Evolutionary conservation across 2,113 vertebrate genomes (phyloP).

Genomic region (Neolamprologus hecqui): DNA sequence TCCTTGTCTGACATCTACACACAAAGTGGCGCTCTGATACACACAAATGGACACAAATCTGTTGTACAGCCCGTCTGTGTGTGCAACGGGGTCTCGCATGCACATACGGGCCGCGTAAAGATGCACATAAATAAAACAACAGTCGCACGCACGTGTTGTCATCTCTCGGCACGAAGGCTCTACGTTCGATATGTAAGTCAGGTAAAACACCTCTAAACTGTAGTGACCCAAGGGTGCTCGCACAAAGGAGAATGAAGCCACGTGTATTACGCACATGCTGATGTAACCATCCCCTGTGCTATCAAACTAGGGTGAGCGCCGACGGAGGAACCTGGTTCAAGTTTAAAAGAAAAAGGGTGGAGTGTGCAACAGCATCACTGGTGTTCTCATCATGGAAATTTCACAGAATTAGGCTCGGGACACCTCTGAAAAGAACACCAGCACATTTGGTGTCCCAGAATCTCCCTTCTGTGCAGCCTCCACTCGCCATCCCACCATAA

Average conservation of each 20-base stretch:
- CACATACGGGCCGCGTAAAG: neutral
- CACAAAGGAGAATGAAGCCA: neutral
- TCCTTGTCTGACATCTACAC: conserved; percentile 45
- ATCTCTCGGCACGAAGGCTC: neutral
- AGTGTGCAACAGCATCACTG: neutral
- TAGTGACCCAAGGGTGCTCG: neutral
- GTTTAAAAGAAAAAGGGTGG: neutral
- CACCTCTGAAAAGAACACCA: neutral
- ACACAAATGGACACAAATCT: conserved; percentile 15
- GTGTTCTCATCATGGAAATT: neutral
- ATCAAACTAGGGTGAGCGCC: conserved; percentile 12
- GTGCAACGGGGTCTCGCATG: neutral
- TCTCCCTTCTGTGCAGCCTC: neutral
- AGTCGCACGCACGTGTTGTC: neutral
- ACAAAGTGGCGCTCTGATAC: conserved; percentile 12
- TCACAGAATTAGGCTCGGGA: neutral
- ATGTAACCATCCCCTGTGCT: conserved; percentile 32
- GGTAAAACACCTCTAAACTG: neutral
- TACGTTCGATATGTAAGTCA: neutral
- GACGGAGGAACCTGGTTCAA: conserved; percentile 16
- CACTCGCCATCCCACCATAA: neutral
- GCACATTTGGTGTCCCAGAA: conserved; percentile 10
- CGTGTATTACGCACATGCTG: neutral
- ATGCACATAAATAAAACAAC: neutral
- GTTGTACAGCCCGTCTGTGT: neutral